phyloP scores from a whole-genome alignment of 2,888 invertebrate species.

The Omphaloscelis lunosa region DNA sequence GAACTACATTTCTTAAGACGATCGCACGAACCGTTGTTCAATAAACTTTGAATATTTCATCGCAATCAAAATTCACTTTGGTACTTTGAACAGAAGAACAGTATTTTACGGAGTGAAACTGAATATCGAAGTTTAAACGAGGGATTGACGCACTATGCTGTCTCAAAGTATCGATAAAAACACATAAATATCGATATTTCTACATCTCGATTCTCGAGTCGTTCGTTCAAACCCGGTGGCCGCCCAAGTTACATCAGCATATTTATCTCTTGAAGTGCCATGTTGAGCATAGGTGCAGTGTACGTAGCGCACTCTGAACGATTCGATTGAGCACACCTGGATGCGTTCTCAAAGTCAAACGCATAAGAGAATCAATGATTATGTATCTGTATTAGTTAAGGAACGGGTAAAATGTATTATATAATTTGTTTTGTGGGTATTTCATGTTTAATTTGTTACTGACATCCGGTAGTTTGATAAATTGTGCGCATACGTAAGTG shows the following conservation, averaged over 20 bases:
- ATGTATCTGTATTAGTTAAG: slow-evolving; percentile 76
- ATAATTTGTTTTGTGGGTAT: slow-evolving; percentile 49
- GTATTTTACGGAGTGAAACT: slow-evolving; percentile 23
- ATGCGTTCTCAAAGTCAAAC: slow-evolving; percentile 84
- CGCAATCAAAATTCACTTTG: slow-evolving; percentile 62
- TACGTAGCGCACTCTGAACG: slow-evolving; percentile 34
- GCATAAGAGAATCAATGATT: slow-evolving; percentile 65
- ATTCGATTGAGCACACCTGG: slow-evolving; percentile 77
- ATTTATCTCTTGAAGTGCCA: slow-evolving; percentile 56
- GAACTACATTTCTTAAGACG: slow-evolving; percentile 38
- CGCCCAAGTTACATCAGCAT: slow-evolving; percentile 62
- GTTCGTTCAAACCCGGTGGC: slow-evolving; percentile 39
- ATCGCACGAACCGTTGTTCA: slow-evolving; percentile 19
- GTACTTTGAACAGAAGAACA: slow-evolving; percentile 38
- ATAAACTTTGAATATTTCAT: slow-evolving; percentile 68
- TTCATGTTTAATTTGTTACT: slow-evolving; percentile 70
- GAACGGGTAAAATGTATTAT: slow-evolving; percentile 68
- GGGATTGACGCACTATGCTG: slow-evolving; percentile 66
- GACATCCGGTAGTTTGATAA: slow-evolving; percentile 68
- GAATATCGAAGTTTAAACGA: slow-evolving; percentile 21
- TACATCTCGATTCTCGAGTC: slow-evolving; percentile 30
- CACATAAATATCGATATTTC: slow-evolving; percentile 60
- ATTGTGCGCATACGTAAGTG: slow-evolving; percentile 54
- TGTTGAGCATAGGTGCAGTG: slow-evolving; percentile 42
- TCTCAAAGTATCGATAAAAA: slow-evolving; percentile 67